Evolutionary conservation across 2,888 invertebrate species (phyloP), one percentile per base, ranked within the genome.

Genomic region (Volucella bombylans): DNA sequence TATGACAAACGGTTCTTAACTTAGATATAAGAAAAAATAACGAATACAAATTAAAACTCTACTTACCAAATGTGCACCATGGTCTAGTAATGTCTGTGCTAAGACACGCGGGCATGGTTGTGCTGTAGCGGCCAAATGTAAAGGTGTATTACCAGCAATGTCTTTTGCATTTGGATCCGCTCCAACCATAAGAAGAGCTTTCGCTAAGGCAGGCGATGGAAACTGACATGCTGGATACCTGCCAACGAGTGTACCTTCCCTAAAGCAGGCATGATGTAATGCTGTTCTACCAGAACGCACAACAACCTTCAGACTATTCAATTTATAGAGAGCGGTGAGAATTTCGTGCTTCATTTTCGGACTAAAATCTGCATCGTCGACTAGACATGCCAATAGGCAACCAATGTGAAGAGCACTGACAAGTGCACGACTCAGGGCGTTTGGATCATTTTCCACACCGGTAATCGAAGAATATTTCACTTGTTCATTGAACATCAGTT

Each of bases 361-460:
- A 15, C 92, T 92, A 3, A 92, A 91, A 2, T 92, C 93, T 0
- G 93, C 93, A 68, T 94, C 93, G 14, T 94, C 94, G 65, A 95
- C 90, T 82, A 95, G 90, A 59, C 94, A 93, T 10, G 96, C 95
- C 90, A 97, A 92, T 65, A 97, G 92, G 88, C 96, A 96, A 6
- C 96, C 96, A 81, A 97, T 92, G 90, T 98, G 97, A 87, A 98
- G 92, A 1, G 97, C 95, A 88, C 97, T 97, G 61, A 97, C 95
- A 87, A 98, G 93, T 65, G 97, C 96, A 87, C 97, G 94, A 89
- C 97, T 97, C 81, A 97, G 93, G 85, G 96, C 95, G 50, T 92
- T 92, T 52, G 94, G 90, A 90, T 97, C 97, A 43, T 95, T 92
- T 89, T 96, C 95, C 87, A 93, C 93, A 90, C 93, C 93, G 62